Conservation (phyloP, 2,113 vertebrate species). For the Triplophysa tibetana region DNA sequence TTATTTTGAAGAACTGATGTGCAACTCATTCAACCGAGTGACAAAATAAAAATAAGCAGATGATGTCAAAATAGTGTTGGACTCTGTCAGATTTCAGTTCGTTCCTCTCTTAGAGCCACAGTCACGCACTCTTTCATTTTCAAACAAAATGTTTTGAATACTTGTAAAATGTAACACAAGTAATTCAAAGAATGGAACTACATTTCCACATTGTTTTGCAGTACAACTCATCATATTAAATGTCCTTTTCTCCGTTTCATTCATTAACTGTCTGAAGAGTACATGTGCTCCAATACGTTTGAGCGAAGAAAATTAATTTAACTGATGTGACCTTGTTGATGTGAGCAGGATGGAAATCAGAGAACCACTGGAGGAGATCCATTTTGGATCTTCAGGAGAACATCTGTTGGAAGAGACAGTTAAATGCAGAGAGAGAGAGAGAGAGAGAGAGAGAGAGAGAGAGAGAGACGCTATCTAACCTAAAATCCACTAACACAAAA, state of each 20-base stretch:
- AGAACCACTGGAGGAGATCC: constrained; percentile 9
- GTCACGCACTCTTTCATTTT: no score
- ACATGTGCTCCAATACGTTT: neutral
- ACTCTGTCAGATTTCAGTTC: no score
- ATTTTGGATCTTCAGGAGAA: constrained; percentile 8
- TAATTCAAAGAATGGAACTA: neutral
- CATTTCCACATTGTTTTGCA: neutral
- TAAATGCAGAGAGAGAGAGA: neutral
- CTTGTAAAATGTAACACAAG: neutral
- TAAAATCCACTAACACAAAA: no score
- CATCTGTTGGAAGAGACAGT: constrained; percentile 20
- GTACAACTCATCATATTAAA: neutral
- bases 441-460: neutral
- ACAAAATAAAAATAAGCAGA: neutral
- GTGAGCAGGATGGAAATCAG: constrained; percentile 5
- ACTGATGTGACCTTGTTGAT: constrained; percentile 12
- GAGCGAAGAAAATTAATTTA: neutral
- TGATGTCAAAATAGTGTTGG: no score
- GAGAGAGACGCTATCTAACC: no score
- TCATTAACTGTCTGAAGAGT: neutral
- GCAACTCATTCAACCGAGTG: neutral
- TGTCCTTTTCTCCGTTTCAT: neutral
- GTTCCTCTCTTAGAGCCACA: no score
- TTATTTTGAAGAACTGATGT: neutral
- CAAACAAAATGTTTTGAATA: no score